Evolutionary conservation across 2,113 vertebrate genomes (phyloP).

Genomic region (Otis tarda): DNA sequence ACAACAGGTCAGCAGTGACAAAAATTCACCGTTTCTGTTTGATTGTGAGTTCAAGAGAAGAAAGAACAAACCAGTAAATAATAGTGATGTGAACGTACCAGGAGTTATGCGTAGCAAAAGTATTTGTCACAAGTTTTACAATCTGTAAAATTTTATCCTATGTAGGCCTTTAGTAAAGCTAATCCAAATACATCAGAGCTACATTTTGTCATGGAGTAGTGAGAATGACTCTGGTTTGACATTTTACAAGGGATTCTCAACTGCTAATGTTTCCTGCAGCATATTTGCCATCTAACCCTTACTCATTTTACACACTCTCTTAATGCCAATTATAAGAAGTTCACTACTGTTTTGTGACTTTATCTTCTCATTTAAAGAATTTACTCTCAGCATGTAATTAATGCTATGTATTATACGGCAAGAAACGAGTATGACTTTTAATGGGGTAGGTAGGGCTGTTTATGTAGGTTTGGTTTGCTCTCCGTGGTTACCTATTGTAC

Average conservation of each 20-base stretch:
- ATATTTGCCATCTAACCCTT: background rate
- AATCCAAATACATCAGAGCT: background rate
- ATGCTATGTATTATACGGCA: background rate
- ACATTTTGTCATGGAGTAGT: background rate
- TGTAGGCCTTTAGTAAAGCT: background rate
- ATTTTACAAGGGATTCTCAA: background rate
- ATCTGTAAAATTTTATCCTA: background rate
- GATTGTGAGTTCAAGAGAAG: background rate
- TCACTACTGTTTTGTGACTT: background rate
- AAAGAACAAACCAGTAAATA: background rate
- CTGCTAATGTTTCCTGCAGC: background rate
- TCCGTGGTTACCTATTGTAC: background rate
- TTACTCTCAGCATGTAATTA: background rate
- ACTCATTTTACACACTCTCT: background rate
- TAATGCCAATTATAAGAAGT: background rate
- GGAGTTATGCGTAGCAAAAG: background rate
- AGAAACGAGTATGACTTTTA: background rate
- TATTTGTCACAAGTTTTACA: background rate
- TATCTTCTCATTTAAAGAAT: background rate
- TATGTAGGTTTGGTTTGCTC: background rate
- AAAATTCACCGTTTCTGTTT: background rate
- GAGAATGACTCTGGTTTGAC: background rate
- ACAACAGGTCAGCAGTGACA: background rate
- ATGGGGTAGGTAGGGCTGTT: background rate
- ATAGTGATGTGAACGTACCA: background rate